Base-by-base conservation (phyloP, 2,113 vertebrate species). In the Zonotrichia leucophrys region DNA sequence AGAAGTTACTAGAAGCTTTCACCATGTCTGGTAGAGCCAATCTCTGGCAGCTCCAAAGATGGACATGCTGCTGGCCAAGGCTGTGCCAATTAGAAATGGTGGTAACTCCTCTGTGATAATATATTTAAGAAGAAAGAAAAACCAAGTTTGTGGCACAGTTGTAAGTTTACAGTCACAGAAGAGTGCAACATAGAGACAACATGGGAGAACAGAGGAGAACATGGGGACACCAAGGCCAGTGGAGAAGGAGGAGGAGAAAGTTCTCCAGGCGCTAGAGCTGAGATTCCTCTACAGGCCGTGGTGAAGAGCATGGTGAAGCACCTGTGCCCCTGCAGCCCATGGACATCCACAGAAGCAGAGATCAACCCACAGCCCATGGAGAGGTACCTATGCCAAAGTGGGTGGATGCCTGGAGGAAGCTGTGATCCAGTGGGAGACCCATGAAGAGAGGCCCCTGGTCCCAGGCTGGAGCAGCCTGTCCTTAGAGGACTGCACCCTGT, bases 251-350 rank as follows among this genome's bases (percentile, higher is more conserved):
- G 11, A 14, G 11, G 14, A 81, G 42, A 12, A 59, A 15, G 11
- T 41, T 19, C 19, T 59, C 5, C 42, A 59, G 30, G 42, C 0
- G 0, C 44, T 1, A 0, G 35, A 82, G 64, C 23, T 4, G 12
- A 69, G 23, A 59, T n/a, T 49, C 15, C 64, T 41, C 11, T 59
- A 35, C 23, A 82, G 63, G 44, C 18, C 3, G 0, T 49, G 64
- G 35, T 58, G 44, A 68, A 11, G 79, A n/a, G 9, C 15, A 6
- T 49, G 30, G 35, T 41, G 22, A 59, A 49, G 30, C 52, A 58
- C 22, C n/a, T 39, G n/a, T 37, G 28, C 13, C 39, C 62, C 25
- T 35, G 39, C 46, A 41, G 28, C 47, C 47, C 30, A 41, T 27
- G 30, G 12, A 8, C 17, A 39, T 39, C 21, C 35, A 49, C 1